phyloP scores from a whole-genome alignment of 2,888 invertebrate genomes.

The Eustalomyia histrio region DNA sequence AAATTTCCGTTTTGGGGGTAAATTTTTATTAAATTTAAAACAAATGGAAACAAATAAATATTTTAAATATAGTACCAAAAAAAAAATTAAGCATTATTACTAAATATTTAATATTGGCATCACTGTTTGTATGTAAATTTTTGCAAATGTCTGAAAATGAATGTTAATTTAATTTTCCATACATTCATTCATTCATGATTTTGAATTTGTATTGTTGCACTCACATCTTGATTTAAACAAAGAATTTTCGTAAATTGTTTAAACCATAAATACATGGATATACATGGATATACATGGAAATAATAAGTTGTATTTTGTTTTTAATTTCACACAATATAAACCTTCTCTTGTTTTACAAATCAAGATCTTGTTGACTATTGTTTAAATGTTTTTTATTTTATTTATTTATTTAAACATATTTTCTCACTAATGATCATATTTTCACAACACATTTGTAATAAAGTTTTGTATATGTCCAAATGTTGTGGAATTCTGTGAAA shows the following conservation, averaged over 20 bases:
- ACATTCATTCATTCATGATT: conserved; percentile 54
- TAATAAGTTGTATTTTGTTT: neutral
- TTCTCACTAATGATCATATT: conserved; percentile 58
- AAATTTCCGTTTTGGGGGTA: too few relatives aligned
- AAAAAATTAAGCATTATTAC: too few relatives aligned
- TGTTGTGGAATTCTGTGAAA: conserved; percentile 45
- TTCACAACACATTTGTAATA: conserved; percentile 1
- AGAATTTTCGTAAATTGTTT: conserved; percentile 27
- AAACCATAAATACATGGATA: conserved; percentile 38
- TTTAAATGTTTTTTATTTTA: conserved; percentile 1
- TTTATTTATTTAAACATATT: conserved; percentile 40
- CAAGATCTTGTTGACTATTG: conserved; percentile 54
- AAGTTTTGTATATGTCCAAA: neutral
- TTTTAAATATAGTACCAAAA: too few relatives aligned
- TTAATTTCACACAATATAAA: conserved; percentile 2
- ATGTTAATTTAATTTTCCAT: conserved; percentile 14
- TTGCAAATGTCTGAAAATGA: neutral
- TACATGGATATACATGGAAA: conserved; percentile 45
- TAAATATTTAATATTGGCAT: too few relatives aligned
- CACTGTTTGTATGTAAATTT: neutral
- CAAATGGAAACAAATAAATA: too few relatives aligned
- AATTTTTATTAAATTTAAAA: too few relatives aligned
- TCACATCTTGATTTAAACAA: conserved; percentile 46
- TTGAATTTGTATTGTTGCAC: conserved; percentile 45
- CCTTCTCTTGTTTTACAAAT: conserved; percentile 23